Evolutionary conservation across 2,113 vertebrate genomes (phyloP), one percentile per base, ranked within the genome.

Genomic region (Neogobius melanostomus): DNA sequence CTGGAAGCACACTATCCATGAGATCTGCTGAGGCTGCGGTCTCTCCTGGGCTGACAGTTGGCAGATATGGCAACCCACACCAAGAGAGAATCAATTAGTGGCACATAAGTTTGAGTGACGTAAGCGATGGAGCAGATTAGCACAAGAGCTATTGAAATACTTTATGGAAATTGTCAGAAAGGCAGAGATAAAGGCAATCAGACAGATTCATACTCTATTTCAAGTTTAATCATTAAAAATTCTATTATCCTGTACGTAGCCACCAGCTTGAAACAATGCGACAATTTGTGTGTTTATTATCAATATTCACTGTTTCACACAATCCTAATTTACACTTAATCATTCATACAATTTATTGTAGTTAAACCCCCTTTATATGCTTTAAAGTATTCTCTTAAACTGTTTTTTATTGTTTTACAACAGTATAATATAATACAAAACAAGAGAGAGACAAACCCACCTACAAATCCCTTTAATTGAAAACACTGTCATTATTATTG

Each of bases 21-120:
- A 71, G 83, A 91, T 90, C 82, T 87, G 88, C 88, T 90, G 90
- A 90, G 70, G 54, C 78, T 79, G 88, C 87, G 85, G 59, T 47
- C 44, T 79, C 81, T 76, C 74, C 79, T 21, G 56, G 47, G 64
- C 78, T 87, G 87, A 89, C 86, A 87, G 88, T 76, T 73, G 63
- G 81, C 66, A 71, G 76, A 84, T 79, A 75, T 62, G 69, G 82
- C 68, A 79, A 73, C 65, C 75, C 83, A 74, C 67, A 69, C 72
- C 65, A 79, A 80, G 80, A 82, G 68, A 52, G 62, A 83, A 85
- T 91, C 88, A 89, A 92, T 90, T 90, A 90, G 71, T 49, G 74
- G 66, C 68, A 68, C 56, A 62, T 69, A 57, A 15, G 16, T 72
- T 70, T 81, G 81, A 89, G 71, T 82, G 85, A 63, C 82, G 77